phyloP scores from a whole-genome alignment of 2,888 invertebrate genomes.

The Seladonia tumulorum region DNA sequence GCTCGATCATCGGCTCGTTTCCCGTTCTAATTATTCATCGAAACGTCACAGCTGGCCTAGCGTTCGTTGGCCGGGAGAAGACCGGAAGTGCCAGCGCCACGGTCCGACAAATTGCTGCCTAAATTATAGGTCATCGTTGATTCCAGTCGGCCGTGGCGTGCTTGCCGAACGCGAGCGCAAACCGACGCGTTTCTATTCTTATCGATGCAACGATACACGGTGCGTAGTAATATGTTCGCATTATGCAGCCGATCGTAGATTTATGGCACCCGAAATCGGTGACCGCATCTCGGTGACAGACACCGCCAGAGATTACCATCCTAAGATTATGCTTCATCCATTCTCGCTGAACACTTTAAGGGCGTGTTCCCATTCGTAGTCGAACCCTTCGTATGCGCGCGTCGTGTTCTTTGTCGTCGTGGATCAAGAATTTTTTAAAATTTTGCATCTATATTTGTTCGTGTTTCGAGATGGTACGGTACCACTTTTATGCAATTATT shows the following conservation, averaged over 20 bases:
- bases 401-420: not conserved
- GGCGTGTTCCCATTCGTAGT: not conserved
- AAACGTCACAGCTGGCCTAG: slow-evolving; percentile 10
- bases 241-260: not conserved
- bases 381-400: not conserved
- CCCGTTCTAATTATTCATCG: slow-evolving; percentile 22
- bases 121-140: slow-evolving; percentile 8
- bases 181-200: not conserved
- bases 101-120: slow-evolving; percentile 8
- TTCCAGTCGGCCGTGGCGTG: not conserved
- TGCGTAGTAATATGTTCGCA: not conserved
- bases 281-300: not conserved
- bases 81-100: not conserved
- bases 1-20: slow-evolving; percentile 8
- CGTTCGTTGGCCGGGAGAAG: not conserved
- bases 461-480: too few relatives aligned
- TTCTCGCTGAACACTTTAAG: not conserved
- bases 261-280: not conserved
- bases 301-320: not conserved
- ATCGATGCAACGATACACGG: not conserved
- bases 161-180: not conserved
- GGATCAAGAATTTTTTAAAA: not conserved
- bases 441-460: not conserved
- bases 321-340: not conserved
- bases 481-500: too few relatives aligned